These are phyloP conservation scores for Ranitomeya imitator DNA, from an alignment of 2,113 vertebrate species.

Conservation along the genomic window DNA sequence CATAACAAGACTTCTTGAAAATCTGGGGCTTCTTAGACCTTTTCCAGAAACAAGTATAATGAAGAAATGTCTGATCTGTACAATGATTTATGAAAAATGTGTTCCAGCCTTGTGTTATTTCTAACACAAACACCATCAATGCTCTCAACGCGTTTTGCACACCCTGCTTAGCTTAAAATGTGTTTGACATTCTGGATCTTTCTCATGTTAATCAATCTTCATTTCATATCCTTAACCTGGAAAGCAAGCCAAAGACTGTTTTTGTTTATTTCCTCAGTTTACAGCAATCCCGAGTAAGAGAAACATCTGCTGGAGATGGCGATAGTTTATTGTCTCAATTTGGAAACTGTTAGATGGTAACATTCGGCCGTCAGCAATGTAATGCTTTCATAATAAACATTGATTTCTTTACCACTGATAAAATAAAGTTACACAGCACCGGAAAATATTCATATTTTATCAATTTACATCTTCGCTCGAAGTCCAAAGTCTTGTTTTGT, in stretches of 20 bases:
- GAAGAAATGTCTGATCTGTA: neutral
- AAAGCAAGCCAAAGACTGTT: constrained; percentile 62
- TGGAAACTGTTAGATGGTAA: constrained; percentile 36
- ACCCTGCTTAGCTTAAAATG: constrained; percentile 6
- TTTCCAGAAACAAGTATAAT: neutral
- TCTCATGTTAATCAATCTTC: constrained; percentile 55
- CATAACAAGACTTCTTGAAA: neutral
- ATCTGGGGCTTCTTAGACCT: neutral
- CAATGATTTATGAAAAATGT: neutral
- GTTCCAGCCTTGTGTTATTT: neutral
- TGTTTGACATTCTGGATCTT: constrained; percentile 50
- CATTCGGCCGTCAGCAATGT: constrained; percentile 38
- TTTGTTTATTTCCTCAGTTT: constrained; percentile 71
- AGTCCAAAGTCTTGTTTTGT: constrained; percentile 36
- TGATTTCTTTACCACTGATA: constrained; percentile 27
- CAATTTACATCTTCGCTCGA: constrained; percentile 53
- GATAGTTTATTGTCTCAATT: constrained; percentile 58
- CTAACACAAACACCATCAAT: neutral
- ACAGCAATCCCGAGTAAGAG: constrained; percentile 66
- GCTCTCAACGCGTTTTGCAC: neutral
- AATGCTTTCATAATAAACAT: constrained; percentile 48
- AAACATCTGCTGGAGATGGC: constrained; percentile 72
- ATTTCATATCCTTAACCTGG: constrained; percentile 66
- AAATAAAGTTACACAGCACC: constrained; percentile 6
- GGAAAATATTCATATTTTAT: constrained; percentile 22